Percentiles rank a stretch among this genome's conserved stretches.
phyloP scores from a whole-genome alignment of 2,797 vertebrate genomes.

The Chrosomus eos region DNA sequence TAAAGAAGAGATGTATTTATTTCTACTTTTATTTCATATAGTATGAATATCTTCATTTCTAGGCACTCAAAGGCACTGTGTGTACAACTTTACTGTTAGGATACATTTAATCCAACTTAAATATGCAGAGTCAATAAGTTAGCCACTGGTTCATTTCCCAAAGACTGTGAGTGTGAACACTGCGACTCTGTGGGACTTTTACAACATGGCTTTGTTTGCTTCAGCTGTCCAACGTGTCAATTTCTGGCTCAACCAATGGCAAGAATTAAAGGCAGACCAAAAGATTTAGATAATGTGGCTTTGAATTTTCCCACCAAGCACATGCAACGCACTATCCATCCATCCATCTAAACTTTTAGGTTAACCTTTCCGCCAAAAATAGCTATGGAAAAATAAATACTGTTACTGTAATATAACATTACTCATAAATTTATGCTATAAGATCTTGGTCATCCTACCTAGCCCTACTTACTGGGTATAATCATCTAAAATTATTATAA shows the following conservation, averaged over 20 bases:
- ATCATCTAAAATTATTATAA: too few relatives aligned
- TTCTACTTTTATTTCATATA: background rate
- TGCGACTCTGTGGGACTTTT: background rate
- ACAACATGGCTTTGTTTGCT: conserved; percentile 8
- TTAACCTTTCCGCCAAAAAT: too few relatives aligned
- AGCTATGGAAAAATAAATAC: too few relatives aligned
- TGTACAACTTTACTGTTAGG: background rate
- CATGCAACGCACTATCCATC: too few relatives aligned
- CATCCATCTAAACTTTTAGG: too few relatives aligned
- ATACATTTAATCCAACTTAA: background rate
- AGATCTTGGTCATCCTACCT: too few relatives aligned
- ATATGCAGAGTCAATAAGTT: background rate
- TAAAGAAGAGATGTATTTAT: background rate
- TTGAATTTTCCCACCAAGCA: background rate
- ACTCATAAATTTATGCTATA: too few relatives aligned
- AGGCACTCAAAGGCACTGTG: background rate
- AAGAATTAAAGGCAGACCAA: background rate
- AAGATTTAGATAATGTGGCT: background rate
- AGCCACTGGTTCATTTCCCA: background rate
- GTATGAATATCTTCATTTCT: background rate
- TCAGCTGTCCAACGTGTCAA: background rate
- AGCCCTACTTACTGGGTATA: too few relatives aligned
- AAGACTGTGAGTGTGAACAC: conserved; percentile 2
- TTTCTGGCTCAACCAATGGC: background rate
- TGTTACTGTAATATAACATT: too few relatives aligned